Base-by-base conservation (phyloP, 2,888 invertebrate species). In the Leucoptera coffeella region DNA sequence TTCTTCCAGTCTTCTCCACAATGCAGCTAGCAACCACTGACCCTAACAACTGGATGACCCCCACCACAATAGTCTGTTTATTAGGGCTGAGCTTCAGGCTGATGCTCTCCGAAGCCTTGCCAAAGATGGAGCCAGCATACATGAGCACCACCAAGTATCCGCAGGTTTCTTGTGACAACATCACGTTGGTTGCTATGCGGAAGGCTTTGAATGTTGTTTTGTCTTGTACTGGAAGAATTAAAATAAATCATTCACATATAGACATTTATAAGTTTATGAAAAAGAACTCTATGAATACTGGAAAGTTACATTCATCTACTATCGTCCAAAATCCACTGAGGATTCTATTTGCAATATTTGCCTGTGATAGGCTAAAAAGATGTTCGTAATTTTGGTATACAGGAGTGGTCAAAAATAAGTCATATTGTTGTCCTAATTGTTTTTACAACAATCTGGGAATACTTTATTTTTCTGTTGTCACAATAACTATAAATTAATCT, bases 101-200 rank as follows among this genome's bases (percentile, higher is more conserved):
- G 37, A 67, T 69, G 13, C 67, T 58, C 31, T 58, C 54, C 0
- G 67, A 54, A 0, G 69, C 69, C 32, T 55, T 47, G 36, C 64
- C 67, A 43, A 69, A 69, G 43, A 69, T 69, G 14, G 65, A 61
- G 1, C 69, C 57, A 0, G 69, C 69, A 28, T 69, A 69, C 56
- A 62, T 69, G 11, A 69, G 53, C n/a, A 69, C 67, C 27, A 69
- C 69, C 23, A 69, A 47, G 46, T 67, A 69, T 0, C 69, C 69
- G 28, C 69, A 69, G 0, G 69, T 69, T 34, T 69, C 69, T 37
- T 69, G 69, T 0, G 62, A 64, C 20, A 69, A 38, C 69, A 69
- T 69, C 40, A 69, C 67, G 50, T 62, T 65, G 0, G 64, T 34
- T 0, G 67, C 47, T 31, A 69, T 65, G 2, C 69, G 42, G 40